phyloP scores from a whole-genome alignment of 2,113 vertebrate species.

The Syrrhaptes paradoxus region DNA sequence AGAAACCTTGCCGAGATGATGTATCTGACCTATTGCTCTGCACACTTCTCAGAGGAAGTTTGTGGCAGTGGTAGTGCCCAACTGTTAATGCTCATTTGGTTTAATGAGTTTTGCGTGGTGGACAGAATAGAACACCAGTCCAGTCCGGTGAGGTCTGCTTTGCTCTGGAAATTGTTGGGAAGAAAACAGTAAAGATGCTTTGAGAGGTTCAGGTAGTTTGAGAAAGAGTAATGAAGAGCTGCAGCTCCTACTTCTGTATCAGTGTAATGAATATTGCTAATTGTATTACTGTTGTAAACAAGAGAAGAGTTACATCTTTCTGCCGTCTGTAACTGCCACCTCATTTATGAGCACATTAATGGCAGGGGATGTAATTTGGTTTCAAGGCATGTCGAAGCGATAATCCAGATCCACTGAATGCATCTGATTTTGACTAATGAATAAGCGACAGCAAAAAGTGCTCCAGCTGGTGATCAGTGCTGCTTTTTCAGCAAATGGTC shows the following conservation, averaged over 20 bases:
- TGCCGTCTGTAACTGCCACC: neutral
- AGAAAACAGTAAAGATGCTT: neutral
- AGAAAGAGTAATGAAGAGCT: neutral
- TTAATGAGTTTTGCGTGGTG: neutral
- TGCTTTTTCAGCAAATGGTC: slow-evolving; percentile 8
- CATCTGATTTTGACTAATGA: neutral
- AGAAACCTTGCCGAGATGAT: neutral
- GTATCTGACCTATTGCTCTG: neutral
- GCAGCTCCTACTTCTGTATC: neutral
- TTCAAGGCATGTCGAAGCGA: slow-evolving; percentile 1
- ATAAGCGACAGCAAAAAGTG: neutral
- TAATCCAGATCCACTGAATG: neutral
- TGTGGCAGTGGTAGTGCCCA: neutral
- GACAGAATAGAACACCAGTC: neutral
- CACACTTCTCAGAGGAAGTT: neutral
- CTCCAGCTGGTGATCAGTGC: slow-evolving; percentile 23
- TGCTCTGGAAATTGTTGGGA: neutral
- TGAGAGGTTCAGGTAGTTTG: neutral
- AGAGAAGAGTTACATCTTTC: neutral
- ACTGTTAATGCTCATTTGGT: neutral
- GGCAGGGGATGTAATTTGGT: neutral
- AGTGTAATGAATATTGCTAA: neutral
- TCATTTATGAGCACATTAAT: neutral
- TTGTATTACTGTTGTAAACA: neutral
- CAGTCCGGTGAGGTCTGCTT: neutral